Evolutionary conservation across 1,140 invertebrate genomes (phyloP).

Genomic region (Druon quercuslanigerum): DNA sequence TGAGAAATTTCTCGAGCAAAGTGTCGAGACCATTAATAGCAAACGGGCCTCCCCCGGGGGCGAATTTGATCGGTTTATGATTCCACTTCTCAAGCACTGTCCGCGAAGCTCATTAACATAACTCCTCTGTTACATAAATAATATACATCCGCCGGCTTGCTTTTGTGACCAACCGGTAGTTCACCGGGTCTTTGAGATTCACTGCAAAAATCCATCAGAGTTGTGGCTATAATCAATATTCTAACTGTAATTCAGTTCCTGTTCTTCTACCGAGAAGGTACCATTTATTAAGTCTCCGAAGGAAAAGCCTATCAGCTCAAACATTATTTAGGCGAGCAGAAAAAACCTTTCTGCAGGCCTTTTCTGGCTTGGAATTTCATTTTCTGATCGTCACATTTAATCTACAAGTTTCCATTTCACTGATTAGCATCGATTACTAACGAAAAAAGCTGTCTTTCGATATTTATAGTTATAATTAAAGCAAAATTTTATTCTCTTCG

Average conservation of each 20-base stretch:
- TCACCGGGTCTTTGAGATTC: not conserved
- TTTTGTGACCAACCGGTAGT: conserved; percentile 25
- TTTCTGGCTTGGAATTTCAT: not conserved
- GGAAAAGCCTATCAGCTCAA: not conserved
- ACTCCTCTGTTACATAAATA: conserved; percentile 25
- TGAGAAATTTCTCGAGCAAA: conserved; percentile 17
- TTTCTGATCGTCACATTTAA: not conserved
- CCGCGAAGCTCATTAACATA: conserved; percentile 27
- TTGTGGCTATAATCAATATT: not conserved
- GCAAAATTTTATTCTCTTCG: not conserved
- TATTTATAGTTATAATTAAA: not conserved
- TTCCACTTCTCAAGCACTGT: conserved; percentile 11
- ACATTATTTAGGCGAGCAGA: not conserved
- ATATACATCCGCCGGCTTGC: conserved; percentile 21
- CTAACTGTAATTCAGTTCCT: conserved; percentile 19
- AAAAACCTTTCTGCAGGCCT: not conserved
- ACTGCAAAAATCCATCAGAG: not conserved
- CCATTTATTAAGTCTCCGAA: not conserved
- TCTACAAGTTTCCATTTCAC: not conserved
- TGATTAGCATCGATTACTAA: too few species aligned
- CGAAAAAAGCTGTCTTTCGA: too few species aligned
- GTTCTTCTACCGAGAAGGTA: conserved; percentile 7
- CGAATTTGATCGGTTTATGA: conserved; percentile 28
- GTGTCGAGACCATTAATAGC: conserved; percentile 29
- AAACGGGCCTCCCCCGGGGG: conserved; percentile 7